These are phyloP conservation scores for Amphipoea lucens DNA, from an alignment of 2,888 invertebrate species.

Conservation along the genomic window DNA sequence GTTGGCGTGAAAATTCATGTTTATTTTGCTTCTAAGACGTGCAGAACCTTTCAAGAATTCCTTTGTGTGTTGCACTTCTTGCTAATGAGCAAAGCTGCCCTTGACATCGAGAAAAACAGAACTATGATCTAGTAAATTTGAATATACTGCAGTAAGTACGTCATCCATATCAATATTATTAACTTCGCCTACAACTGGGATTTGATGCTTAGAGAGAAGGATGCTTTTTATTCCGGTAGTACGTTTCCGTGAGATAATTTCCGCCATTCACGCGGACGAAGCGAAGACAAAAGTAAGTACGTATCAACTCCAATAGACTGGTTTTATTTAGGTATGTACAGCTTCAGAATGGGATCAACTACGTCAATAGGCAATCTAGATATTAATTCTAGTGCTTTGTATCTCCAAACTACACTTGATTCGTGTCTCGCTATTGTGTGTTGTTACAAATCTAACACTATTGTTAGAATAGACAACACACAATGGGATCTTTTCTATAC, in stretches of 20 bases:
- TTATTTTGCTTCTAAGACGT: slow-evolving; percentile 13
- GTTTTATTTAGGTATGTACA: not conserved
- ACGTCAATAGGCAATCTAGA: not conserved
- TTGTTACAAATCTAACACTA: not conserved
- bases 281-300: not conserved
- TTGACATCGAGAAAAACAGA: slow-evolving; percentile 4
- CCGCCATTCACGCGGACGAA: not conserved
- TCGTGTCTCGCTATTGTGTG: slow-evolving; percentile 6
- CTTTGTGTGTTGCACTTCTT: slow-evolving; percentile 18
- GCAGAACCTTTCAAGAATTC: not conserved
- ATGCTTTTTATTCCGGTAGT: not conserved
- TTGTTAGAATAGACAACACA: not conserved
- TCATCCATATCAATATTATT: not conserved
- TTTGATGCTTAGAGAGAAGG: not conserved
- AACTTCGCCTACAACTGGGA: no score
- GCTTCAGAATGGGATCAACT: slow-evolving; percentile 14
- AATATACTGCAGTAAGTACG: not conserved
- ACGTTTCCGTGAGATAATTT: not conserved
- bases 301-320: not conserved
- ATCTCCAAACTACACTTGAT: not conserved
- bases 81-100: slow-evolving; percentile 38
- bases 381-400: slow-evolving; percentile 23
- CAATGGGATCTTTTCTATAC: slow-evolving; percentile 1
- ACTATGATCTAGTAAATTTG: not conserved
- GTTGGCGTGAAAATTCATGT: slow-evolving; percentile 22